These are phyloP conservation scores for Crocallis elinguaria DNA, from an alignment of 2,888 invertebrate genomes.

Conservation along the genomic window DNA sequence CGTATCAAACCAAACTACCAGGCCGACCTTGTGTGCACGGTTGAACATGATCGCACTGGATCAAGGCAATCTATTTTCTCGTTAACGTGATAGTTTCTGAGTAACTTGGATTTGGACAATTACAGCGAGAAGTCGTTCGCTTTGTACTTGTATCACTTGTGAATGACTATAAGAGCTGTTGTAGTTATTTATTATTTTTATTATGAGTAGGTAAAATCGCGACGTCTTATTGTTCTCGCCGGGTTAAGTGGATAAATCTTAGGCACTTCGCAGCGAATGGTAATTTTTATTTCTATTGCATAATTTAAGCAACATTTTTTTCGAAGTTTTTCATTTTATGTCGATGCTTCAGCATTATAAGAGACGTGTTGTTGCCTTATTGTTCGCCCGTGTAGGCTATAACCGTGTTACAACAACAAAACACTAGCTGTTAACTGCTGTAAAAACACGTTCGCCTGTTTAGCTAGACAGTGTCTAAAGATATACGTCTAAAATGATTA, in stretches of 20 bases:
- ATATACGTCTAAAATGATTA: too few relatives aligned
- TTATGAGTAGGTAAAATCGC: neutral
- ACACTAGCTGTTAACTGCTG: too few relatives aligned
- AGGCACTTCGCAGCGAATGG: neutral
- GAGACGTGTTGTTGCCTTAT: too few relatives aligned
- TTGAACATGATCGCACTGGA: slow-evolving; percentile 44
- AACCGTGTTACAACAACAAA: too few relatives aligned
- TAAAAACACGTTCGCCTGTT: too few relatives aligned
- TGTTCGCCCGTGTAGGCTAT: too few relatives aligned
- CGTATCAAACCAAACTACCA: slow-evolving; percentile 33
- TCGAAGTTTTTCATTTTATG: too few relatives aligned
- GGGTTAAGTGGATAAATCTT: neutral
- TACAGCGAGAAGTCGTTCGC: neutral
- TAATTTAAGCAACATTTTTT: too few relatives aligned
- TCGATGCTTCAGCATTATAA: too few relatives aligned
- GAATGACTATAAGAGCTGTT: neutral
- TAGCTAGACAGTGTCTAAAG: too few relatives aligned
- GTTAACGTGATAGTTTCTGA: slow-evolving; percentile 35
- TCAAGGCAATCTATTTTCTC: slow-evolving; percentile 46
- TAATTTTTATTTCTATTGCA: neutral
- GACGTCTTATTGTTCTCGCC: slow-evolving; percentile 1
- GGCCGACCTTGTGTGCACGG: slow-evolving; percentile 31
- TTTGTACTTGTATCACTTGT: slow-evolving; percentile 1
- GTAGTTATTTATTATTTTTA: neutral
- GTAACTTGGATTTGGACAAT: neutral